phyloP scores from a whole-genome alignment of 2,797 vertebrate genomes.

The Sitta carolinensis region DNA sequence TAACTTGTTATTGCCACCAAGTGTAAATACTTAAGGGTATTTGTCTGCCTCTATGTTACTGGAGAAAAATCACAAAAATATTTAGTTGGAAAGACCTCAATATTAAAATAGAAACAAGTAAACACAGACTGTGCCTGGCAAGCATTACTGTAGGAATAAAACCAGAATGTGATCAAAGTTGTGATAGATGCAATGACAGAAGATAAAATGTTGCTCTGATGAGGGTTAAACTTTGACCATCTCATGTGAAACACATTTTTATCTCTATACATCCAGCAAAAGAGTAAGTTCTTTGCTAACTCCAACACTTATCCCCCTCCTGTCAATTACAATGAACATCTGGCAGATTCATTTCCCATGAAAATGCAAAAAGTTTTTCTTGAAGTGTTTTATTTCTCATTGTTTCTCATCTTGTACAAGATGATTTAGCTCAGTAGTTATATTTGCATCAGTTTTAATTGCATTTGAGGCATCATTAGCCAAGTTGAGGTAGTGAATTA shows the following conservation, averaged over 20 bases:
- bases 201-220: background rate
- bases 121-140: background rate
- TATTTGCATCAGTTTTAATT: background rate
- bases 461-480: background rate
- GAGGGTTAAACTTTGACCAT: background rate
- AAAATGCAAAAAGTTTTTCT: background rate
- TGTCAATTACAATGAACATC: background rate
- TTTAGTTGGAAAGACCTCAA: background rate
- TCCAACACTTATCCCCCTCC: background rate
- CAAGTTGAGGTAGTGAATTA: background rate
- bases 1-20: background rate
- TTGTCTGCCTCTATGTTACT: background rate
- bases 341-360: background rate
- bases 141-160: background rate
- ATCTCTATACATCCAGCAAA: background rate
- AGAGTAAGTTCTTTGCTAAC: background rate
- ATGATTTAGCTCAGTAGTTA: background rate
- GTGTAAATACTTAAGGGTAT: background rate
- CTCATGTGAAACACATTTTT: background rate
- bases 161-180: background rate
- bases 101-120: background rate
- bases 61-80: background rate
- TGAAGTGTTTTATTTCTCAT: background rate
- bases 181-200: background rate
- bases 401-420: background rate